These are phyloP conservation scores for Neogale vison DNA, from an alignment of 2,113 vertebrate species.

Conservation along the genomic window DNA sequence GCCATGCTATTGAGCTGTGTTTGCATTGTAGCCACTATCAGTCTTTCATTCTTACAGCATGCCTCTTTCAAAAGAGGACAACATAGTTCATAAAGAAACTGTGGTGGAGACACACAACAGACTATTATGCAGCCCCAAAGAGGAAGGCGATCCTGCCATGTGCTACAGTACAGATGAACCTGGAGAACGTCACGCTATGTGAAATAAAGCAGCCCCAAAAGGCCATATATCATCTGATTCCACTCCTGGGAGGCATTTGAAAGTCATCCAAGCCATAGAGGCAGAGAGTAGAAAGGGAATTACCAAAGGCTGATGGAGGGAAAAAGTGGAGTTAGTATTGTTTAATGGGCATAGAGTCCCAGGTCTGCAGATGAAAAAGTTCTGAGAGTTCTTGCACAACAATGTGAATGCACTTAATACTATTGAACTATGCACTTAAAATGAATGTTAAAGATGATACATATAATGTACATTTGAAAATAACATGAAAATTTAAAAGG, in stretches of 20 bases:
- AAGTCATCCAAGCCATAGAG: not conserved
- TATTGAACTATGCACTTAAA: not conserved
- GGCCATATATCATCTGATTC: not conserved
- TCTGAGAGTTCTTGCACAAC: not conserved
- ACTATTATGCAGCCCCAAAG: not conserved
- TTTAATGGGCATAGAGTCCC: not conserved
- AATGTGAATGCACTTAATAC: not conserved
- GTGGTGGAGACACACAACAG: not conserved
- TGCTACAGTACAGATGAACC: not conserved
- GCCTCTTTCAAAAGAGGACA: not conserved
- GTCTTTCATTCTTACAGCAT: not conserved
- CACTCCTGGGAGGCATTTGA: not conserved
- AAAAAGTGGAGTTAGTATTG: not conserved
- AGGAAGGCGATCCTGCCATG: not conserved
- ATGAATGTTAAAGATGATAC: not conserved
- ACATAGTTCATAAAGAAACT: not conserved
- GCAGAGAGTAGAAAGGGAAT: not conserved
- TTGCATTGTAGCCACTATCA: not conserved
- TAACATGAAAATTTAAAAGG: not conserved
- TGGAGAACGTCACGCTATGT: not conserved
- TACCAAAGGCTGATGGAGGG: not conserved
- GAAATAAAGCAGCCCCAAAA: not conserved
- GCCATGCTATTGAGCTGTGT: not conserved
- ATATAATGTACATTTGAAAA: not conserved
- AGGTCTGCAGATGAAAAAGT: not conserved